Evolutionary conservation across 2,113 vertebrate genomes (phyloP).

Genomic region (Balaenoptera acutorostrata): DNA sequence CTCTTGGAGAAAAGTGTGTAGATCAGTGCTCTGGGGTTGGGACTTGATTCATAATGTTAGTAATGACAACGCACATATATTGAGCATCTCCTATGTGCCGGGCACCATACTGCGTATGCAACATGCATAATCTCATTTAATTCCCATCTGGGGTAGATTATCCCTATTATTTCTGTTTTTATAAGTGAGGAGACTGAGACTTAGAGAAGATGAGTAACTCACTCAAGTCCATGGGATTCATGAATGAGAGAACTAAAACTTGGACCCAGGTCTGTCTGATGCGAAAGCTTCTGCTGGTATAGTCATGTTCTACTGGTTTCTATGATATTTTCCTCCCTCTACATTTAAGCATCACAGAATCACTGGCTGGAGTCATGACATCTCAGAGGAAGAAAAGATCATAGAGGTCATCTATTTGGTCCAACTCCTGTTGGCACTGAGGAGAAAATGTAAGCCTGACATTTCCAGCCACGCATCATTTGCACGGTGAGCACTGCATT

Average conservation of each 20-base stretch:
- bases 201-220: not conserved
- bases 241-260: not conserved
- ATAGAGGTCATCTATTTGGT: not conserved
- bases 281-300: not conserved
- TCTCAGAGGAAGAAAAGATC: not conserved
- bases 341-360: not conserved
- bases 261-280: not conserved
- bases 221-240: not conserved
- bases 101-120: not conserved
- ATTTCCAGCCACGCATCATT: not conserved
- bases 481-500: not conserved
- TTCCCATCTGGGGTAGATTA: not conserved
- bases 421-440: not conserved
- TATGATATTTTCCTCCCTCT: not conserved
- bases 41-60: not conserved
- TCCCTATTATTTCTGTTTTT: not conserved
- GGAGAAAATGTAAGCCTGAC: not conserved
- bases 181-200: not conserved
- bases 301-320: rapidly evolving
- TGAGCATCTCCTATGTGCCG: not conserved
- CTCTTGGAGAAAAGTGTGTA: not conserved
- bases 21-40: not conserved
- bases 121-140: not conserved
- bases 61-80: not conserved
- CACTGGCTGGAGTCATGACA: not conserved